These are phyloP conservation scores for Simalia tracyae DNA, from an alignment of 2,797 vertebrate genomes.

Conservation along the genomic window DNA sequence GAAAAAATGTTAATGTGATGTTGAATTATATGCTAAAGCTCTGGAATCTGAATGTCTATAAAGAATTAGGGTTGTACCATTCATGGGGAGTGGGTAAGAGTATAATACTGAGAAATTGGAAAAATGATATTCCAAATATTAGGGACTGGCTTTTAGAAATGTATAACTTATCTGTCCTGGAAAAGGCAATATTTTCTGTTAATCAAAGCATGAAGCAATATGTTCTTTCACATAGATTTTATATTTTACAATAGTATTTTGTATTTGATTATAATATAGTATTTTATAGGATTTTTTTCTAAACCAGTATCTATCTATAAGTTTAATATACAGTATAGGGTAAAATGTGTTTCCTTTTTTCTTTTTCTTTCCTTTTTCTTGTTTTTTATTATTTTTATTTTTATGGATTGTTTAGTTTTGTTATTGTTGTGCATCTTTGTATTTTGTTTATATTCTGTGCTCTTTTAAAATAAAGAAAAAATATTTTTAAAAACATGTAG, in stretches of 20 bases:
- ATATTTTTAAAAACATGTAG: background rate
- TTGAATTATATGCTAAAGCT: background rate
- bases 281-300: background rate
- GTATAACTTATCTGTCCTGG: background rate
- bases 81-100: background rate
- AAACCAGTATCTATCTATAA: background rate
- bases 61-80: background rate
- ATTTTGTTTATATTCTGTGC: background rate
- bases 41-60: background rate
- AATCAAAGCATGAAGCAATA: background rate
- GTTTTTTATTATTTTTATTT: background rate
- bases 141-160: background rate
- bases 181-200: background rate
- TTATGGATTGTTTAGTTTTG: background rate
- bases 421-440: background rate
- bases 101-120: background rate
- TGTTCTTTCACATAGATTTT: background rate
- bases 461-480: background rate
- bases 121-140: background rate
- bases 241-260: background rate
- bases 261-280: background rate
- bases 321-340: background rate
- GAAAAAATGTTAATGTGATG: background rate
- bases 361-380: background rate
- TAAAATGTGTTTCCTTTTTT: background rate